These are phyloP conservation scores for Simalia tracyae DNA, from an alignment of 2,797 vertebrate genomes.

Conservation along the genomic window DNA sequence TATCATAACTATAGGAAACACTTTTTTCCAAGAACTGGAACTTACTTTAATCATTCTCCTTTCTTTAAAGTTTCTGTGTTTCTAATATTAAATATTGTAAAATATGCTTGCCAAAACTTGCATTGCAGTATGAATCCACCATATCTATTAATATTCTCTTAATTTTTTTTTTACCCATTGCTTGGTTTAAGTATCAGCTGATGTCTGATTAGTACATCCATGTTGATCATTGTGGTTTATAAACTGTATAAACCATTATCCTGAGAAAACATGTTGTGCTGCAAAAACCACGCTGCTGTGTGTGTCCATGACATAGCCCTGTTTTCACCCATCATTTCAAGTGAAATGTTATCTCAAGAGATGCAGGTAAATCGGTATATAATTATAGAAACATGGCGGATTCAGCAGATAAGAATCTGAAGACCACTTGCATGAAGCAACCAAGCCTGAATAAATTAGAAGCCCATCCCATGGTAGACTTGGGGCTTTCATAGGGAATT, in stretches of 20 bases:
- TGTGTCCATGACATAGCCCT: neutral
- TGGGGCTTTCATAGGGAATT: neutral
- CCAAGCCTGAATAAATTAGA: neutral
- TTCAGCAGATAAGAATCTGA: constrained; percentile 14
- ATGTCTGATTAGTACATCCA: neutral
- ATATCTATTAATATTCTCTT: neutral
- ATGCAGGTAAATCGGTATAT: neutral
- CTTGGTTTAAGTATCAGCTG: neutral
- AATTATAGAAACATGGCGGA: neutral
- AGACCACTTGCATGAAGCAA: neutral
- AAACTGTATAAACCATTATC: neutral
- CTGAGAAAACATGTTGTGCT: neutral
- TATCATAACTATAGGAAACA: neutral
- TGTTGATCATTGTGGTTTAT: neutral
- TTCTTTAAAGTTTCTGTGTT: neutral
- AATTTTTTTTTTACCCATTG: neutral
- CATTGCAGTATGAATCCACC: neutral
- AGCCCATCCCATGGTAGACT: neutral
- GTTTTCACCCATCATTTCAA: neutral
- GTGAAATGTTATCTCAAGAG: neutral
- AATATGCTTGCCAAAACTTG: neutral
- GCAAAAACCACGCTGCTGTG: neutral
- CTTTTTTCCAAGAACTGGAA: neutral
- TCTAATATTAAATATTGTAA: neutral
- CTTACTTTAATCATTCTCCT: neutral